A percentile compares a stretch with the other conserved stretches of the same genome.
phyloP scores from a whole-genome alignment of 2,113 vertebrate species.

The Proterorhinus semilunaris region DNA sequence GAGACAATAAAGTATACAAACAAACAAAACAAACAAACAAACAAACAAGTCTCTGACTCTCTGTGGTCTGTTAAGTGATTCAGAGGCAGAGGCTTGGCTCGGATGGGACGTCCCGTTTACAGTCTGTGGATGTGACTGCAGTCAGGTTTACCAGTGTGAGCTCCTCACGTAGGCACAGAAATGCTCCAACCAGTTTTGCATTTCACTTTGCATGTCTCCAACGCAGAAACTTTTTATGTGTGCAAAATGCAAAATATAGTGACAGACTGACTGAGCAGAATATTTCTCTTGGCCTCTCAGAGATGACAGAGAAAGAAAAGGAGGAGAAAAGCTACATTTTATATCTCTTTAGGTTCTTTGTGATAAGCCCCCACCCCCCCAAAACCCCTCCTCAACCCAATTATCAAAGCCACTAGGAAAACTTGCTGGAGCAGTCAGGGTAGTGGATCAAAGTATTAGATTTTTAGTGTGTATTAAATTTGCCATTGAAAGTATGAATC shows the following conservation, averaged over 20 bases:
- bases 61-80: slow-evolving; percentile 42
- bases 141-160: slow-evolving; percentile 41
- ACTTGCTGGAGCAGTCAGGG: too few relatives aligned
- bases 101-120: slow-evolving; percentile 22
- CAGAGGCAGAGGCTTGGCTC: slow-evolving; percentile 31
- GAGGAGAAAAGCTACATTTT: too few relatives aligned
- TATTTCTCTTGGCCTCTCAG: neutral
- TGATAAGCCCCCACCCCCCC: too few relatives aligned
- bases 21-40: too few relatives aligned
- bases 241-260: neutral
- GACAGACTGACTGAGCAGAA: neutral
- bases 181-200: slow-evolving; percentile 34
- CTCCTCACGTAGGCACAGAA: slow-evolving; percentile 4
- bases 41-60: slow-evolving; percentile 20
- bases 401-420: too few relatives aligned
- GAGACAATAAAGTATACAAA: too few relatives aligned
- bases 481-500: too few relatives aligned
- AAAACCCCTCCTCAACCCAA: too few relatives aligned
- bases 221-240: neutral
- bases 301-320: too few relatives aligned
- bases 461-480: too few relatives aligned
- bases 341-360: too few relatives aligned
- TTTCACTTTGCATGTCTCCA: slow-evolving; percentile 36
- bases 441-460: too few relatives aligned
- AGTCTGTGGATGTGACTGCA: slow-evolving; percentile 53